A percentile compares a stretch with the other conserved stretches of the same genome.
phyloP scores from a whole-genome alignment of 30 jellyfish, hydroid and myxozoan species.

The Chrysaora quinquecirrha region DNA sequence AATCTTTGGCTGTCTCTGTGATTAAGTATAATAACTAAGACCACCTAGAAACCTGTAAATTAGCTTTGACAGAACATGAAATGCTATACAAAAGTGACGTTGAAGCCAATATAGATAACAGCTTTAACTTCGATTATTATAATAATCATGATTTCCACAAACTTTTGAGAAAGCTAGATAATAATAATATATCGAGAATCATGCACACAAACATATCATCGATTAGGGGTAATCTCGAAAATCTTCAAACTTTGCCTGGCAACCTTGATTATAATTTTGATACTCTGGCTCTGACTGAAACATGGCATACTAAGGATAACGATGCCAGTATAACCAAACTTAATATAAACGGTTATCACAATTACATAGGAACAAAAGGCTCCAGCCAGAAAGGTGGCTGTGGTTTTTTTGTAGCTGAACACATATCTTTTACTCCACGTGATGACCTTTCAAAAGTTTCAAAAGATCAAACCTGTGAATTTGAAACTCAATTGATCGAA shows the following conservation, averaged over 20 bases:
- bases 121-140: background rate
- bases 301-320: constrained; percentile 9
- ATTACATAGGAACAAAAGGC: background rate
- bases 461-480: background rate
- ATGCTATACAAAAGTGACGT: background rate
- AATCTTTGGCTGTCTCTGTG: background rate
- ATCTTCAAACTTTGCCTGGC: background rate
- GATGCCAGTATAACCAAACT: background rate
- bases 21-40: background rate
- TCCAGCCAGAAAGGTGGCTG: constrained; percentile 1
- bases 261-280: constrained; percentile 8
- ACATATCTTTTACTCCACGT: background rate
- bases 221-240: background rate
- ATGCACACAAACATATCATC: constrained; percentile 1
- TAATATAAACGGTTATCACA: background rate
- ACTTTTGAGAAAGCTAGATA: background rate
- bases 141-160: constrained; percentile 2
- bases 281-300: background rate
- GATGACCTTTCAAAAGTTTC: background rate
- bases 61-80: background rate
- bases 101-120: background rate
- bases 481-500: background rate
- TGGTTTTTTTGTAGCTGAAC: background rate
- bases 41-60: background rate
- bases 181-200: background rate